Conservation (phyloP, 2,113 vertebrate genomes). For the Dasyornis broadbenti region DNA sequence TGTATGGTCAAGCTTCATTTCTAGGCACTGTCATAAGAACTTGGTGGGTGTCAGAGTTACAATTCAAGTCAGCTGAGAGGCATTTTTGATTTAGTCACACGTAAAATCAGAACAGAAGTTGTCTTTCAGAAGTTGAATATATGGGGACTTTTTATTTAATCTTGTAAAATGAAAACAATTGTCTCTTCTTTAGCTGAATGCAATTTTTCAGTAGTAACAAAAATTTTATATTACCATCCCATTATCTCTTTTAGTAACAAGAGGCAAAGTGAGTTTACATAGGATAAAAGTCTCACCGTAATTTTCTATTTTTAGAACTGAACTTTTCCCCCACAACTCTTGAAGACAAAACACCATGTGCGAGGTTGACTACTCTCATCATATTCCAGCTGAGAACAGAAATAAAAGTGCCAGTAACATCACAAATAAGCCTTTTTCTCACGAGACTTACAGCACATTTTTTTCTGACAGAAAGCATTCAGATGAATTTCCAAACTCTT, state of each 20-base stretch:
- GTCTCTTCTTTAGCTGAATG: neutral
- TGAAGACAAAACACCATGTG: slow-evolving; percentile 50
- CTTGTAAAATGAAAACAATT: neutral
- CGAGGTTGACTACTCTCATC: neutral
- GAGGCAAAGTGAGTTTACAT: neutral
- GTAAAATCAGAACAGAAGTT: neutral
- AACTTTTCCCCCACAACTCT: neutral
- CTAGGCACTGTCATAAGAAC: neutral
- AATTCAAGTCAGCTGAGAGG: neutral
- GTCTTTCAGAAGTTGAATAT: neutral
- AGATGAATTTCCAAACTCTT: neutral
- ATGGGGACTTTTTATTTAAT: neutral
- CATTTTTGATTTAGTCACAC: neutral
- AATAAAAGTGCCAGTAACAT: slow-evolving; percentile 23
- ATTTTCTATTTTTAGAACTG: slow-evolving; percentile 40
- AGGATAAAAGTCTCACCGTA: neutral
- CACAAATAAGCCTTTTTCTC: slow-evolving; percentile 39
- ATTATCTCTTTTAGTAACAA: neutral
- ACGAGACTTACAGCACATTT: neutral
- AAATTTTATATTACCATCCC: neutral
- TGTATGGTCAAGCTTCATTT: neutral
- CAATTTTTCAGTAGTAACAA: neutral
- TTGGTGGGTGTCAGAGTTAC: neutral
- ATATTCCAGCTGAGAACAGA: slow-evolving; percentile 50
- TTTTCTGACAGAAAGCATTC: neutral